Base-by-base conservation (phyloP, 2,113 vertebrate species). In the Gallinago paraguaiae region DNA sequence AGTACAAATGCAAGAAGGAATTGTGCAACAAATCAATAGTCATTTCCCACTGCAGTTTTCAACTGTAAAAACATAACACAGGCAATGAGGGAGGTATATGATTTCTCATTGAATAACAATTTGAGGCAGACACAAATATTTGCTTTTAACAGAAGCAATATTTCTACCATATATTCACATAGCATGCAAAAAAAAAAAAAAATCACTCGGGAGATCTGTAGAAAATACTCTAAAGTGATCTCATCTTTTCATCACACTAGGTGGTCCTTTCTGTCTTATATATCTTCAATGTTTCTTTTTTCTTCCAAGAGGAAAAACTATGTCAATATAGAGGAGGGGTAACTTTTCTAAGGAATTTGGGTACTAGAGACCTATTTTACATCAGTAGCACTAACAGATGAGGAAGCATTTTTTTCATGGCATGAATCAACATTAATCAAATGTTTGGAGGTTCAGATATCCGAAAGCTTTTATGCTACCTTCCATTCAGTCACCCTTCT, bases 121-220 rank as follows among this genome's bases (percentile, higher is more conserved):
- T 92, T 82, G 25, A 90, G 30, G 76, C 14, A 64, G 72, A 65
- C 53, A 94, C 35, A 94, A 96, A 87, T 84, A 91, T 92, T 94
- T 96, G 13, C 45, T 84, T 84, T 91, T 63, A 84, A 72, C 25
- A 82, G 91, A 84, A 91, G 17, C 50, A 65, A 11, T 82, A 76
- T 65, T 82, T 93, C 65, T 60, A 41, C 9, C 15, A 27, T 31
- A 64, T 11, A 43, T 33, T 84, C 65, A 82, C 30, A 31, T 6
- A 59, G 1, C 27, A 75, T 70, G 22, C 7, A 56, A 70, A 86
- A 60, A 88, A 78, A 50, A 53, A 2, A 39, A 46, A 22, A 46
- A 46, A 46, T 51, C 35, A 23, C 51, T 53, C 1, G 2, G 23
- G 68, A 86, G 51, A 57, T 56, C 76, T 17, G 31, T 74, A 74